Evolutionary conservation across 1,140 invertebrate genomes (phyloP), one percentile per base, ranked within the genome.

Genomic region (Drosophila simulans): DNA sequence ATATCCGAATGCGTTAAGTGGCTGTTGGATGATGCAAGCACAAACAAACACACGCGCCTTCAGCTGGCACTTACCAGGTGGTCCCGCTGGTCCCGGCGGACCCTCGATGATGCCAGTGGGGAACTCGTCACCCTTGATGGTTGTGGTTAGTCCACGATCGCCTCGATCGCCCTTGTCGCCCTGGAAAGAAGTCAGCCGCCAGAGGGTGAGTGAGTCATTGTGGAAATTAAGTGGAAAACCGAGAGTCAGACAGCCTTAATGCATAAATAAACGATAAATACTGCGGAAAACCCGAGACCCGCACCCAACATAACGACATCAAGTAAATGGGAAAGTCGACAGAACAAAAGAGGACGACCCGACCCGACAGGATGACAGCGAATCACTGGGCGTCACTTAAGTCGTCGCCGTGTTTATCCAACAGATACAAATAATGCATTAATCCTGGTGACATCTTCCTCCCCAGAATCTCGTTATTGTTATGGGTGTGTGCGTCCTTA

Each of bases 21-120:
- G 76, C 79, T 69, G 55, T 77, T 45, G 70, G 55, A 66, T 55
- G 52, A 66, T 48, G 66, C 49, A 48, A 37, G 20, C 25, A 71
- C 75, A 83, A 78, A 80, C 70, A 77, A 73, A 66, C 64, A 64
- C 37, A 54, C 55, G 52, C 10, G 49, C 37, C 45, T 55, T 55
- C 77, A 80, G 71, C 73, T 81, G 81, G 43, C 56, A 90, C 78
- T 89, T 95, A 97, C 97, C 97, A 93, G 97, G 95, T 73, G 97
- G 97, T 93, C 97, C 97, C 63, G 97, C 96, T 25, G 97, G 97
- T 86, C 97, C 98, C 40, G 97, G 97, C 13, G 97, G 97, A 76
- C 97, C 97, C 94, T 98, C 97, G 90, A 99, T 97, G 83, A 98
- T 97, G 80, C 97, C 97, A 48, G 97, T 96, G 54, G 97, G 96